Percentiles rank a stretch among this genome's conserved stretches.
Evolutionary conservation across 23 tunicate species (phyloP).

Genomic region (Oikopleura albicans): DNA sequence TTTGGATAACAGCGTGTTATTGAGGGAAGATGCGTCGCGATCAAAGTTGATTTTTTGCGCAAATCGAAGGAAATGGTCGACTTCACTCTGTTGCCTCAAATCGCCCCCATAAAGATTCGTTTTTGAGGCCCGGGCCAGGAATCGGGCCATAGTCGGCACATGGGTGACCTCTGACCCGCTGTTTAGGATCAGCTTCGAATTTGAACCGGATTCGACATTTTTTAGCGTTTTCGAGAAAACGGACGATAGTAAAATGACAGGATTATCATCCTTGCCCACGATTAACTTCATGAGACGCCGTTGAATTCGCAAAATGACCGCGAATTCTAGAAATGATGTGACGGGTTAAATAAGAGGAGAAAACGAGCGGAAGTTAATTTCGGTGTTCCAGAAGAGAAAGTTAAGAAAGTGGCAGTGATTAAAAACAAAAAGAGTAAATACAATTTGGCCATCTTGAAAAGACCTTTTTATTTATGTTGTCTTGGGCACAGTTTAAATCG

Average conservation of each 20-base stretch:
- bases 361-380: too few species aligned
- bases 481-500: too few species aligned
- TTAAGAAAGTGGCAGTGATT: too few species aligned
- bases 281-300: constrained; percentile 14
- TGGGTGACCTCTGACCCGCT: neutral
- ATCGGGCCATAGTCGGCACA: constrained; percentile 1
- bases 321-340: too few species aligned
- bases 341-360: too few species aligned
- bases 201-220: neutral
- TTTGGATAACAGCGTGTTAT: neutral
- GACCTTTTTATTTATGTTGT: too few species aligned
- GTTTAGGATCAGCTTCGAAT: neutral
- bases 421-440: too few species aligned
- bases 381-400: too few species aligned
- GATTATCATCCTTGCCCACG: neutral
- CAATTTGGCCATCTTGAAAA: too few species aligned
- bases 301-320: neutral
- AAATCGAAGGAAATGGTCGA: constrained; percentile 1
- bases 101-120: neutral
- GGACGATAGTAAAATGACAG: neutral
- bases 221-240: neutral
- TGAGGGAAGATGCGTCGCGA: neutral
- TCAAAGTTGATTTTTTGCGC: neutral
- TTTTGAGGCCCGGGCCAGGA: neutral
- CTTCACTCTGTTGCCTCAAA: neutral